Evolutionary conservation across 1,140 invertebrate genomes (phyloP), one percentile per base, ranked within the genome.

Genomic region (Gryon sp.): DNA sequence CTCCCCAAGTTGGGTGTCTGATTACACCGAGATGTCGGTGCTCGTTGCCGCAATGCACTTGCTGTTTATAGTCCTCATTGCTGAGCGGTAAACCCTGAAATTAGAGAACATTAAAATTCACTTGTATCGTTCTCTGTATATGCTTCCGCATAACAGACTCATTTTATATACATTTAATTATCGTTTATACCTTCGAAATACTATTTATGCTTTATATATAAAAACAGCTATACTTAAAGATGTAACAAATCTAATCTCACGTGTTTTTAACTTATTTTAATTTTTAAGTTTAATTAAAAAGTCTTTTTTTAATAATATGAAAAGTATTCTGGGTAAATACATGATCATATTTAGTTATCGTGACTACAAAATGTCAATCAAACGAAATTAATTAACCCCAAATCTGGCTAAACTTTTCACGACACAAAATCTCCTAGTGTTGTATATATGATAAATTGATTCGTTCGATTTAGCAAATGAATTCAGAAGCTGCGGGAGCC

Each of bases 1-100:
- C 74, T 78, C 72, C 55, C 76, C 48, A 57, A 55, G 55, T 72
- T 38, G 69, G 85, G 87, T 89, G 84, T 88, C 86, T 89, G 87
- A 89, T 89, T 89, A 89, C 87, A 87, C 84, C 82, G 86, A 86
- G 87, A 89, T 89, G 87, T 85, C 86, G 86, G 86, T 52, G 62
- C 76, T 79, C 59, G 77, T 83, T 81, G 81, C 80, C 79, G 74
- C 79, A 82, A 82, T 81, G 80, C 83, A 85, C 84, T 86, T 84
- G 84, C 80, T 77, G 60, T 76, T 78, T 80, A 75, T 77, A 46
- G 40, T 80, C 69, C 40, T 52, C 66, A 68, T 70, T 76, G 52
- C 72, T 65, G 66, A 79, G 76, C 77, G 72, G 73, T 80, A 80
- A 83, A 80, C 76, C 82, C 72, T 84, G 68, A 82, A 83, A 84